phyloP scores from a whole-genome alignment of 2,113 vertebrate genomes.

The Atlantisia rogersi region DNA sequence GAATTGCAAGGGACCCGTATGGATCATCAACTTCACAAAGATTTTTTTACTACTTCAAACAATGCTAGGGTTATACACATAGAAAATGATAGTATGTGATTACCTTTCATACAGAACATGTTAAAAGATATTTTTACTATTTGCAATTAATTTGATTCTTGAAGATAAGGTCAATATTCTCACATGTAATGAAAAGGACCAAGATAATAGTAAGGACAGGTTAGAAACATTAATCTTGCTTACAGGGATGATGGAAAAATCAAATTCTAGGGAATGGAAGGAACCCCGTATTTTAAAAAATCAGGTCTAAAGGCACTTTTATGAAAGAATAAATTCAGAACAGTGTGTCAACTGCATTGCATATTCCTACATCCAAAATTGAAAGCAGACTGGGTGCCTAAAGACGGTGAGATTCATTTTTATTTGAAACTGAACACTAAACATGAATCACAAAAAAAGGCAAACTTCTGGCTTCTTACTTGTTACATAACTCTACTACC shows the following conservation, averaged over 20 bases:
- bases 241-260: not conserved
- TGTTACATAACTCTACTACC: not conserved
- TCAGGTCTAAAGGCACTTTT: not conserved
- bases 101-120: not conserved
- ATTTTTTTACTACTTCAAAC: not conserved
- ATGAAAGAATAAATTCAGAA: not conserved
- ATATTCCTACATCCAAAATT: not conserved
- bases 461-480: not conserved
- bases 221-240: not conserved
- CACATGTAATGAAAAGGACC: not conserved
- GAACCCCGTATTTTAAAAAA: fast-evolving
- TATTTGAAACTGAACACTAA: not conserved
- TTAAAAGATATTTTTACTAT: not conserved
- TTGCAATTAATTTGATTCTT: not conserved
- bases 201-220: not conserved
- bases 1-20: too few species aligned
- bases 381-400: not conserved
- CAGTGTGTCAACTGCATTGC: not conserved
- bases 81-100: not conserved
- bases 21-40: too few species aligned
- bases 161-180: not conserved
- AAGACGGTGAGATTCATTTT: not conserved
- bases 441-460: not conserved
- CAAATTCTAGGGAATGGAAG: not conserved
- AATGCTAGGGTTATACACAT: not conserved